Evolutionary conservation across 2,113 vertebrate genomes (phyloP), one percentile per base, ranked within the genome.

Genomic region (Ginglymostoma cirratum): DNA sequence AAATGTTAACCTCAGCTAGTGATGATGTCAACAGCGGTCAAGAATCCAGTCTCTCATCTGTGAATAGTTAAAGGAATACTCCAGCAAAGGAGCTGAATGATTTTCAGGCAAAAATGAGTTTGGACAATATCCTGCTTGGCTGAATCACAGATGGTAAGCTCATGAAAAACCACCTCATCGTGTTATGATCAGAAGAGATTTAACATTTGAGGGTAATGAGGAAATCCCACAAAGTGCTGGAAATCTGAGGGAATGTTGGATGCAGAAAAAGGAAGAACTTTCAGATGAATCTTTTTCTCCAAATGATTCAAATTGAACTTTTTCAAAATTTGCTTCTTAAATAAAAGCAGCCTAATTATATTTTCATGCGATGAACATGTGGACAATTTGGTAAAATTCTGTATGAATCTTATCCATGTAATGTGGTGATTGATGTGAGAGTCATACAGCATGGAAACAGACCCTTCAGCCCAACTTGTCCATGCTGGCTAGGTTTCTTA

Each of bases 311-410:
- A 19, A 67, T 66, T 17, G 2, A 30, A 2, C 52, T 90, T 90
- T 34, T 23, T 66, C 4, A 76, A 72, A 72, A 21, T 3, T 93
- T 10, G 61, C 21, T 67, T 92, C 87, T 67, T 66, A 38, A 66
- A 38, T n/a, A 83, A 83, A 21, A 83, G n/a, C n/a, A 83, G 38
- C 38, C 80, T 83, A 6, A 21, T 83, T 45, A 19, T 5, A n/a
- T 66, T 34, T n/a, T 66, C 66, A 23, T n/a, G 15, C 61, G 23
- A n/a, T 4, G 4, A 8, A 17, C 48, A 15, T 3, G 10, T 8
- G 89, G 89, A 30, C 89, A 65, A 8, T 30, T 66, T 92, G 61
- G 61, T 65, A n/a, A 93, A 93, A 93, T 93, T 93, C 89, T 38
- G 34, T 23, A 17, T 66, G 34, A 8, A 21, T 93, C 61, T 67